Evolutionary conservation across 2,797 vertebrate species (phyloP), one percentile per base, ranked within the genome.

Genomic region (Chiloscyllium punctatum): DNA sequence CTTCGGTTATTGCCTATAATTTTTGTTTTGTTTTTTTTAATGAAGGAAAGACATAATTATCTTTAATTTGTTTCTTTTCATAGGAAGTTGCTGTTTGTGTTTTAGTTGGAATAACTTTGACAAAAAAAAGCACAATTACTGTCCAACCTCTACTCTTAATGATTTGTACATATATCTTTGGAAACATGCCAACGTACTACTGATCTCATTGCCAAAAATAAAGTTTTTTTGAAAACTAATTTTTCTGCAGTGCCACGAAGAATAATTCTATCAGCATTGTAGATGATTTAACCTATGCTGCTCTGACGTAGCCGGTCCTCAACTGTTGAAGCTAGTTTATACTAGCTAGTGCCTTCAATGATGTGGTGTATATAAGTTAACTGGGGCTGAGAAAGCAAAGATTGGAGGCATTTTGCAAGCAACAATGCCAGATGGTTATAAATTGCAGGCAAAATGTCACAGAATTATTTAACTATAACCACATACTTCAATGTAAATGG

Each of bases 11-110:
- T 95, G 94, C 94, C 94, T 95, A 30, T 95, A 74, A 95, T 95
- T 95, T 95, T 77, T 95, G 94, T 95, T 95, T 95, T 94, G 92
- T 71, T 94, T 95, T 95, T 95, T 95, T 95, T 95, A 95, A 95
- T 77, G 94, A 95, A 95, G 94, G 94, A 95, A 95, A 95, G 94
- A 95, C 94, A 95, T 95, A 95, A 95, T 95, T 95, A 95, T 77
- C 94, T 77, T 95, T 95, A 95, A 95, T 95, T 57, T 77, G 94
- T 77, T 77, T 95, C 94, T 77, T 53, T 95, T 77, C 94, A 77
- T 95, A 33, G 71, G 69, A 95, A 95, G 94, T 95, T 95, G 94
- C 68, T 30, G 71, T 57, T 74, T 77, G 48, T 95, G 51, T 95
- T 95, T 95, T 95, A 95, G 94, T 72, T 74, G 94, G 94, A 95